Conservation (phyloP, 1,140 invertebrate genomes). For the Apis cerana region DNA sequence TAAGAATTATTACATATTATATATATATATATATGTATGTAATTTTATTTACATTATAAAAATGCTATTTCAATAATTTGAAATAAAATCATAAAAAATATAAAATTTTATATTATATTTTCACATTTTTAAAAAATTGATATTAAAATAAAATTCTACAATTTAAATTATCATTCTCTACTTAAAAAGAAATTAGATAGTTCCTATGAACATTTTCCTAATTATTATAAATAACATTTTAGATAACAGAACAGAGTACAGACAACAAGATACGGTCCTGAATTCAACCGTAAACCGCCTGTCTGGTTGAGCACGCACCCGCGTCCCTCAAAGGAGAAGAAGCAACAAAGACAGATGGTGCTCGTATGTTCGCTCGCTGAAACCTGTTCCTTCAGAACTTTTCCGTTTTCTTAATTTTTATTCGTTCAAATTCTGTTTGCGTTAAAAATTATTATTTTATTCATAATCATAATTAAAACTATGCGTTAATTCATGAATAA, state of each 20-base stretch:
- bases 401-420: slow-evolving; percentile 78
- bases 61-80: not conserved
- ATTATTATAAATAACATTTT: not conserved
- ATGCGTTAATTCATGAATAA: not conserved
- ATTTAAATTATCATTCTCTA: not conserved
- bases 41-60: not conserved
- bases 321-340: slow-evolving; percentile 70
- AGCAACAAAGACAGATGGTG: slow-evolving; percentile 54
- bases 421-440: slow-evolving; percentile 45
- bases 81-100: not conserved
- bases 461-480: slow-evolving; percentile 35
- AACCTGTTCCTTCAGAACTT: slow-evolving; percentile 78
- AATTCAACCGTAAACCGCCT: slow-evolving; percentile 73
- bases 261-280: slow-evolving; percentile 68
- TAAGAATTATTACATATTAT: too few relatives aligned
- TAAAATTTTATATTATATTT: not conserved
- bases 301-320: slow-evolving; percentile 78
- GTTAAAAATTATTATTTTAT: slow-evolving; percentile 19
- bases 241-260: slow-evolving; percentile 1
- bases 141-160: not conserved
- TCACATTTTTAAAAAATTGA: not conserved
- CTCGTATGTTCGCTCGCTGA: slow-evolving; percentile 68
- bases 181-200: not conserved
- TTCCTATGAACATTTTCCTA: not conserved
- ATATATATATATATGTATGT: not conserved